Evolutionary conservation across 2,797 vertebrate species (phyloP).

Genomic region (Limosa lapponica): DNA sequence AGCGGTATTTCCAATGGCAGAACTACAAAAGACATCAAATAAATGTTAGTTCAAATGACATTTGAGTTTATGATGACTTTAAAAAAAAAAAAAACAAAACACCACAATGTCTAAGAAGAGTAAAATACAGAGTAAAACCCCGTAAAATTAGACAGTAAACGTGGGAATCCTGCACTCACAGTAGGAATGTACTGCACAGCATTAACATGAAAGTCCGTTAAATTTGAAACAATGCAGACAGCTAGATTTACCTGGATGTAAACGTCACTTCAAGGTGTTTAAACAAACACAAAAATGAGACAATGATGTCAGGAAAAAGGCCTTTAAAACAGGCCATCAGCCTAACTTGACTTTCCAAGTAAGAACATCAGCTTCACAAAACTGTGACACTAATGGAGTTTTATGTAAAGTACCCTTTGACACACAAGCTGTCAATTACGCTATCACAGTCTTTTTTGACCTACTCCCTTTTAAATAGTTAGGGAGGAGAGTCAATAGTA

Average conservation of each 20-base stretch:
- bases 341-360: conserved; percentile 82
- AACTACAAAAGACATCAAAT: conserved; percentile 57
- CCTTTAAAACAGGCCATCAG: conserved; percentile 85
- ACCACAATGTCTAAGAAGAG: background rate
- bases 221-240: conserved; percentile 67
- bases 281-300: conserved; percentile 69
- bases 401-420: conserved; percentile 81
- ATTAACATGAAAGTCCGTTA: conserved; percentile 65
- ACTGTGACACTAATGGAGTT: conserved; percentile 77
- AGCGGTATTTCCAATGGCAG: conserved; percentile 58
- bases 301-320: conserved; percentile 67
- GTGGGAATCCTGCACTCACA: conserved; percentile 72
- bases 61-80: conserved; percentile 31
- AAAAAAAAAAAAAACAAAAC: background rate
- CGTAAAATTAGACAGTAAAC: conserved; percentile 63
- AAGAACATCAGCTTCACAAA: conserved; percentile 82
- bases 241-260: conserved; percentile 64
- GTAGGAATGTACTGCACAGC: conserved; percentile 67
- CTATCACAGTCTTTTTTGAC: conserved; percentile 78
- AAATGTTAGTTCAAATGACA: conserved; percentile 7
- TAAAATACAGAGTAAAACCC: conserved; percentile 62
- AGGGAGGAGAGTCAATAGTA: conserved; percentile 66
- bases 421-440: conserved; percentile 75
- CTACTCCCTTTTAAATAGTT: conserved; percentile 55
- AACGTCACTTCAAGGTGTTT: conserved; percentile 66